phyloP scores from a whole-genome alignment of 1,140 invertebrate species.

The Procambarus clarkii region DNA sequence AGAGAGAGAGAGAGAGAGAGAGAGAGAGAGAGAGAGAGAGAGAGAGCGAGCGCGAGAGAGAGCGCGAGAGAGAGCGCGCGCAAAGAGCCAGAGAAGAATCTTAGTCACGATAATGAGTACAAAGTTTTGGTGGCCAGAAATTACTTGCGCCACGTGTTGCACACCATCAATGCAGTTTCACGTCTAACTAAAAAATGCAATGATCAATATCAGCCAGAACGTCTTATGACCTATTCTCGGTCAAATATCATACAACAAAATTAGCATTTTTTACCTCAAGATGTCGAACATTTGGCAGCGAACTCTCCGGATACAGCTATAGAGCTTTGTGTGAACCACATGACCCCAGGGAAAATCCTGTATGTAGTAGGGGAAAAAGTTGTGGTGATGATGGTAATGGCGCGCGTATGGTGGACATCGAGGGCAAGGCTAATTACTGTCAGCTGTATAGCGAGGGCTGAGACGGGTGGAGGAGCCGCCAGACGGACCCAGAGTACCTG shows the following conservation, averaged over 20 bases:
- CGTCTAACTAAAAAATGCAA: no score
- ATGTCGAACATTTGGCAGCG: constrained; percentile 7
- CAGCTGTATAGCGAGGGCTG: background rate
- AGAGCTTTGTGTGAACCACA: background rate
- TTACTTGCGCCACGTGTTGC: no score
- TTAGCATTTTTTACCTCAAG: background rate
- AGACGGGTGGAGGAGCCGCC: background rate
- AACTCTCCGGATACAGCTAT: background rate
- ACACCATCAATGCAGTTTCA: no score
- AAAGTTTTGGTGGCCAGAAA: background rate
- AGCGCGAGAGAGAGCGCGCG: no score
- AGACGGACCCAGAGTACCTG: constrained; percentile 17
- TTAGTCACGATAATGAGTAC: background rate
- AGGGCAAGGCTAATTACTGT: no score
- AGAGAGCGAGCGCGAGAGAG: no score
- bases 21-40: no score
- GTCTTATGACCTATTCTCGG: no score
- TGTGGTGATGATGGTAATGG: background rate
- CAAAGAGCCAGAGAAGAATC: background rate
- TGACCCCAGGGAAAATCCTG: background rate
- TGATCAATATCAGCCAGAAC: no score
- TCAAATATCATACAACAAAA: background rate
- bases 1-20: no score
- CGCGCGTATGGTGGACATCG: background rate
- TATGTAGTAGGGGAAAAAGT: background rate